These are phyloP conservation scores for Petaurus breviceps DNA, from an alignment of 2,113 vertebrate species.

Conservation along the genomic window DNA sequence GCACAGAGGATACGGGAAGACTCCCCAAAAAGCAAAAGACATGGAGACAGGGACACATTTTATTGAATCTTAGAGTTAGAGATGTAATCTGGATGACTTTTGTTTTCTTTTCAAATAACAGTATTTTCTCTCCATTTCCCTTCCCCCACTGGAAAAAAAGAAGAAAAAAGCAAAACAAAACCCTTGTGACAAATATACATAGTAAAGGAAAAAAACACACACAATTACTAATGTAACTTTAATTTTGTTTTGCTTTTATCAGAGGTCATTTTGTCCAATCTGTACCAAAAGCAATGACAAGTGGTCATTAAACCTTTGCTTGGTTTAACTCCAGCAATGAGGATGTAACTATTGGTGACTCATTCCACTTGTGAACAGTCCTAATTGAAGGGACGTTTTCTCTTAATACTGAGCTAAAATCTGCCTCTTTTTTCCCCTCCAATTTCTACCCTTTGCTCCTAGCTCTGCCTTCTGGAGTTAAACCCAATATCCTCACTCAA, in stretches of 20 bases:
- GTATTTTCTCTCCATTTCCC: not conserved
- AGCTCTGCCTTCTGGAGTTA: not conserved
- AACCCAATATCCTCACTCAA: not conserved
- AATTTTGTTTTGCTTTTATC: not conserved
- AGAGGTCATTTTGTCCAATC: not conserved
- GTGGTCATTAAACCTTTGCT: not conserved
- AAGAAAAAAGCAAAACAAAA: not conserved
- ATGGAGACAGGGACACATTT: too few relatives aligned
- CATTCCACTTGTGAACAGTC: not conserved
- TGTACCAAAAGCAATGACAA: not conserved
- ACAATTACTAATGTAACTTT: not conserved
- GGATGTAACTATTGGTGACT: not conserved
- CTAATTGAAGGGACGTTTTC: not conserved
- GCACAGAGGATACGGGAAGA: too few relatives aligned
- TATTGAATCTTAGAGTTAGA: not conserved
- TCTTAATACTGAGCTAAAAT: too few relatives aligned
- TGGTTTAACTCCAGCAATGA: not conserved
- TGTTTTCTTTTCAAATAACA: too few relatives aligned
- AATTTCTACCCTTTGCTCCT: too few relatives aligned
- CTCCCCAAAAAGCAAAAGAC: too few relatives aligned
- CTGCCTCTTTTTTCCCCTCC: too few relatives aligned
- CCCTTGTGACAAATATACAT: not conserved
- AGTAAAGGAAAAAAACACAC: not conserved
- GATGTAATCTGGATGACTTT: not conserved
- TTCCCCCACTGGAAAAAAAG: not conserved